Base-by-base conservation (phyloP, 2,888 invertebrate species). In the Leucoptera coffeella region DNA sequence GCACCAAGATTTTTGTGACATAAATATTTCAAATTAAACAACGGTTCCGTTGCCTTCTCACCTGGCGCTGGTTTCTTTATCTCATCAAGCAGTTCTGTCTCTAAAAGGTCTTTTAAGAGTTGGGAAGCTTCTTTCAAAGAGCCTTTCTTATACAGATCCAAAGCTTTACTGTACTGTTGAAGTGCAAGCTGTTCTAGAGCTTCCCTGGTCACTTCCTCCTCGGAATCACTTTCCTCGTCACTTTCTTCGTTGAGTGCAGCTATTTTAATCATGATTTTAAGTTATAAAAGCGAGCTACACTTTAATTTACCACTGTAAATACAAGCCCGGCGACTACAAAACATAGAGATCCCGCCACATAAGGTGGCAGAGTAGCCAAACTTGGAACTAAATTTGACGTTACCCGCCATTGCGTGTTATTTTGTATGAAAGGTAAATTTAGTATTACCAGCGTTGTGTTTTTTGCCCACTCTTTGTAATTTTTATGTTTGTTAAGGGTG, bases 1-100 rank as follows among this genome's bases (percentile, higher is more conserved):
- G 77, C 72, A 1, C 83, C 91, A 15, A 92, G 74, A 53, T 92
- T 92, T 43, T 86, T 81, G 39, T 77, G 80, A 40, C 89, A 85
- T 14, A 89, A 83, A 55, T 91, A 92, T 44, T 89, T 86, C 29
- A 92, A 72, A 27, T 80, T 80, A 23, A 81, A 73, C 58, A 86
- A 41, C 22, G 73, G 74, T n/a, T 61, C 71, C 9, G 77, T 65
- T 42, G 76, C 56, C 42, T 78, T 77, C 37, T 77, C 76, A 26
- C 74, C 65, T 20, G 61, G 52, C 4, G 43, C 50, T 2, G 62
- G 60, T 35, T 64, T 69, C 30, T 69, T 59, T 5, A 80, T 71
- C 38, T 76, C 73, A 30, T 75, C 62, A 8, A 82, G 43, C 10
- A 80, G 41, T 41, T 78, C 75, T 2, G 79, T 79, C 29, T 78